phyloP scores from a whole-genome alignment of 2,113 vertebrate genomes.

The Protobothrops mucrosquamatus region DNA sequence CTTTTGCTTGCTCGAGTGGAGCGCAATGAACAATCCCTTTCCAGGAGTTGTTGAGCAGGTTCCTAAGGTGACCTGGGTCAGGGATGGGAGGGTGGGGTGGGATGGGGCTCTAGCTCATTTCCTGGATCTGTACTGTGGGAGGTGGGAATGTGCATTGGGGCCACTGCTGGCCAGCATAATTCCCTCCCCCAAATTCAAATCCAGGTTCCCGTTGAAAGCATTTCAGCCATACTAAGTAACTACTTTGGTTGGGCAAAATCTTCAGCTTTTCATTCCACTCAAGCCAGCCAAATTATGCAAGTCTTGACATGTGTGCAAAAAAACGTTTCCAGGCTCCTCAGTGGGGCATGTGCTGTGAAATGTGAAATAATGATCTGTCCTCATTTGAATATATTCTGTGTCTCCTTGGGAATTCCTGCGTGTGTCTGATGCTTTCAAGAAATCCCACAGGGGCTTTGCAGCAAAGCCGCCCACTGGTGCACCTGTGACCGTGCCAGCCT shows the following conservation, averaged over 20 bases:
- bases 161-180: background rate
- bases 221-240: background rate
- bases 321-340: background rate
- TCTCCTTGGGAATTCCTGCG: background rate
- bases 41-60: background rate
- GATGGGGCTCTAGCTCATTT: background rate
- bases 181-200: background rate
- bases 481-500: background rate
- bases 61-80: background rate
- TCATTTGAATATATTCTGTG: background rate
- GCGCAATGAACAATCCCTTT: background rate
- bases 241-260: fast-evolving
- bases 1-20: background rate
- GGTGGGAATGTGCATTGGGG: background rate
- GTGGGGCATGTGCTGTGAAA: background rate
- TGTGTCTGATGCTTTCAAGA: background rate
- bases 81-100: background rate
- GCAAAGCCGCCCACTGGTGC: background rate
- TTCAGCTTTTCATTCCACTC: fast-evolving
- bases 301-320: background rate
- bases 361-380: background rate
- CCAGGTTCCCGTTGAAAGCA: background rate
- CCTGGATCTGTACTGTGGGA: background rate
- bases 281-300: background rate
- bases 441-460: background rate